Base-by-base conservation (phyloP, 1,140 invertebrate genomes). In the Gryllus bimaculatus region DNA sequence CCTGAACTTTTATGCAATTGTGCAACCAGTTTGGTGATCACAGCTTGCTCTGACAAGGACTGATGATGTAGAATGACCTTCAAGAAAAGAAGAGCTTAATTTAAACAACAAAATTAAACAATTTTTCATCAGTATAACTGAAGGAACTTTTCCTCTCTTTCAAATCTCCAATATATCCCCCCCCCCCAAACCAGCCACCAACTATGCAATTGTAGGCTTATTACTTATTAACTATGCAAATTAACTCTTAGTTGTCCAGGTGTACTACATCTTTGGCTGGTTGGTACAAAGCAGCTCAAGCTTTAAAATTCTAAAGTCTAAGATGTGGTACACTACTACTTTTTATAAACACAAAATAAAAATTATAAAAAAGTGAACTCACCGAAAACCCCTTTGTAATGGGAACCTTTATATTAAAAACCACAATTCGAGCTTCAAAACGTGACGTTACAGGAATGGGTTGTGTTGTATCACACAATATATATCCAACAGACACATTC, bases 321-420 rank as follows among this genome's bases (percentile, higher is more conserved):
- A 39, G 26, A 39, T 39, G 26, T 39, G 26, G 26, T 39, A 39
- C 26, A 39, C 26, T 39, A 39, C 26, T 39, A 39, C 54, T 79
- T 13, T 76, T 79, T 15, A 74, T 78, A 75, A 79, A 15, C 8
- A 79, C 73, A 74, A 76, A 74, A 74, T 10, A 74, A 74, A 74
- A 15, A 74, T 39, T 39, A 39, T 39, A 39, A 39, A 77, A 15
- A 48, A 78, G 15, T 15, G 48, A 76, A 87, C 88, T 88, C 85
- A 92, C 95, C 26, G 94, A 92, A 84, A 91, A 94, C 8, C 96
- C 97, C 87, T 93, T 96, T 4, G 95, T 98, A 26, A 99, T 94
- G 7, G 98, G 97, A 73, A 96, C 90, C 80, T 93, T 92, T 1
- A 97, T 90, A 85, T 96, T 96, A 83, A 99, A 99, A 7, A 98